Conservation (phyloP, 30 jellyfish, hydroid and myxozoan genomes). For the Pseudorhiza aurosa region DNA sequence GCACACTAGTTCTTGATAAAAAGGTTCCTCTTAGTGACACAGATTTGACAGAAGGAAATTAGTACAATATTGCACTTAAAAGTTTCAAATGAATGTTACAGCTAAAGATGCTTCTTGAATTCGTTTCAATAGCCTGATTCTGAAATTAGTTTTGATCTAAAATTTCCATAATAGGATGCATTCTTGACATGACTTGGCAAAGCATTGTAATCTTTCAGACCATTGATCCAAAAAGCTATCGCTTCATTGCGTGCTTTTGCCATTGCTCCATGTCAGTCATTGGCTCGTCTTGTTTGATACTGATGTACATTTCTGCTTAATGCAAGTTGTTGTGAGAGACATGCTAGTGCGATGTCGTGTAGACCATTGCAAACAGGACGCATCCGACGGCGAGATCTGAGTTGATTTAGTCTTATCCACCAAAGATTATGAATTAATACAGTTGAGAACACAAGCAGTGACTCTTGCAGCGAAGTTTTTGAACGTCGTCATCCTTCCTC, state of each 20-base stretch:
- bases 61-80: too few species aligned
- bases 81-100: too few species aligned
- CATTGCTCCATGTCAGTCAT: neutral
- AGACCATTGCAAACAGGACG: neutral
- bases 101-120: too few species aligned
- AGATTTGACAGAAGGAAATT: too few species aligned
- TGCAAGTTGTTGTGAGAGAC: neutral
- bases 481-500: too few species aligned
- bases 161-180: neutral
- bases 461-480: too few species aligned
- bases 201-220: neutral
- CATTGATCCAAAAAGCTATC: neutral
- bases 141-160: neutral
- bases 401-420: slow-evolving; percentile 9
- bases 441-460: too few species aligned
- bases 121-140: neutral
- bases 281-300: slow-evolving; percentile 4
- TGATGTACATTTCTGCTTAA: neutral
- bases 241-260: neutral
- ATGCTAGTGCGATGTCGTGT: slow-evolving; percentile 1
- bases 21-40: too few species aligned
- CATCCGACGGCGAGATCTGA: slow-evolving; percentile 6
- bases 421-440: neutral
- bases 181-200: slow-evolving; percentile 13
- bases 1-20: too few species aligned